A percentile compares a stretch with the other conserved stretches of the same genome.
These are phyloP conservation scores for Rhinoraja longicauda DNA, from an alignment of 2,797 vertebrate species.

Conservation along the genomic window DNA sequence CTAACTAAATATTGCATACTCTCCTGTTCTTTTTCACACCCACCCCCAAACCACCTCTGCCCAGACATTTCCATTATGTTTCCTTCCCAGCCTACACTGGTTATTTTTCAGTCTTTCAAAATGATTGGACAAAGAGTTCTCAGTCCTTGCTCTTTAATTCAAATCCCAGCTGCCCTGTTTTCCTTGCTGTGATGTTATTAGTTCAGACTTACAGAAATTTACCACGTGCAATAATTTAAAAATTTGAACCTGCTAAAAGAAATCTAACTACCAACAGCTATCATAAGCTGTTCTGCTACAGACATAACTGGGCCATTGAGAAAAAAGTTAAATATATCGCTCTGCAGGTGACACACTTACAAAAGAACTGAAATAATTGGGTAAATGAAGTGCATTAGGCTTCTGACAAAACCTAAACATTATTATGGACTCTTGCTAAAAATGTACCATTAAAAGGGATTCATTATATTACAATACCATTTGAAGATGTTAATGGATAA, in stretches of 20 bases:
- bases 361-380: background rate
- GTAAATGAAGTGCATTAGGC: background rate
- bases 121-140: background rate
- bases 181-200: background rate
- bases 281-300: background rate
- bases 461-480: background rate
- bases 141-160: background rate
- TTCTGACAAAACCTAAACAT: background rate
- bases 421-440: background rate
- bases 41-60: too few species aligned
- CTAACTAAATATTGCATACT: background rate
- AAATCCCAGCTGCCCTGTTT: background rate
- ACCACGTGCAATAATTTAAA: too few species aligned
- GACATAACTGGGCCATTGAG: background rate
- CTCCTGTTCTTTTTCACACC: background rate
- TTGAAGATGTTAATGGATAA: conserved; percentile 9
- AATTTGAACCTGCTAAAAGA: background rate
- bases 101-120: background rate
- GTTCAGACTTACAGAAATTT: background rate
- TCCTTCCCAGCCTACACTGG: background rate
- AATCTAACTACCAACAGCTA: background rate
- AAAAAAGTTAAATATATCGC: background rate
- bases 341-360: background rate
- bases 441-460: background rate
- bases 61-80: background rate